Evolutionary conservation across 1,140 invertebrate species (phyloP).

Genomic region (Drosophila insularis): DNA sequence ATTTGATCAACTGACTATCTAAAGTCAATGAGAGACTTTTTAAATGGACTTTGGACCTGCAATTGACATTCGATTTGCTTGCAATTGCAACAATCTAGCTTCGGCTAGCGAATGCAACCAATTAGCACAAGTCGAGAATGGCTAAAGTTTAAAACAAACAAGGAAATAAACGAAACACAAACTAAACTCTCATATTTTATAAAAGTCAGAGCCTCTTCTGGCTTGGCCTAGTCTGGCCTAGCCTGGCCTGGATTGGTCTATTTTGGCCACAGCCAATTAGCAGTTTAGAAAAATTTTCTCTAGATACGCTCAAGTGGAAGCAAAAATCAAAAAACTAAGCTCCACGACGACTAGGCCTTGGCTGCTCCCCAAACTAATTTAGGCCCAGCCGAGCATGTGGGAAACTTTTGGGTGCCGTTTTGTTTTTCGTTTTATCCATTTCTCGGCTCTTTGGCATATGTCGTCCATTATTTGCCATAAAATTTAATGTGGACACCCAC

Average conservation of each 20-base stretch:
- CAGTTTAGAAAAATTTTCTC: constrained; percentile 64
- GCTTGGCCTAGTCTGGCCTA: background rate
- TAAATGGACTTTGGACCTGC: background rate
- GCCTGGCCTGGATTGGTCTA: background rate
- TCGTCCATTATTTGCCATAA: constrained; percentile 71
- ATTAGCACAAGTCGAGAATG: constrained; percentile 38
- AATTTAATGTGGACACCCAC: constrained; percentile 59
- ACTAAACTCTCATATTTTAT: constrained; percentile 9
- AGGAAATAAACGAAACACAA: background rate
- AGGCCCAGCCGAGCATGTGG: constrained; percentile 62
- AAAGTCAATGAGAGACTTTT: background rate
- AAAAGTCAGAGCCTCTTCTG: background rate
- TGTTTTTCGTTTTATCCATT: constrained; percentile 17
- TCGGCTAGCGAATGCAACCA: constrained; percentile 26
- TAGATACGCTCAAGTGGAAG: constrained; percentile 7
- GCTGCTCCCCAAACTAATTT: constrained; percentile 69
- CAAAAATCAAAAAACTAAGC: constrained; percentile 37
- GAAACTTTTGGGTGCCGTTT: constrained; percentile 60
- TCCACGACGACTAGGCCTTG: constrained; percentile 36
- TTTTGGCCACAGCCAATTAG: constrained; percentile 65
- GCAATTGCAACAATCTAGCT: constrained; percentile 15
- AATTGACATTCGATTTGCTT: background rate
- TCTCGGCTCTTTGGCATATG: constrained; percentile 61
- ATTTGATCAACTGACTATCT: background rate
- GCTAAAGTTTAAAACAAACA: constrained; percentile 8